These are phyloP conservation scores for Megalopta genalis DNA, from an alignment of 1,140 invertebrate genomes.

Conservation along the genomic window DNA sequence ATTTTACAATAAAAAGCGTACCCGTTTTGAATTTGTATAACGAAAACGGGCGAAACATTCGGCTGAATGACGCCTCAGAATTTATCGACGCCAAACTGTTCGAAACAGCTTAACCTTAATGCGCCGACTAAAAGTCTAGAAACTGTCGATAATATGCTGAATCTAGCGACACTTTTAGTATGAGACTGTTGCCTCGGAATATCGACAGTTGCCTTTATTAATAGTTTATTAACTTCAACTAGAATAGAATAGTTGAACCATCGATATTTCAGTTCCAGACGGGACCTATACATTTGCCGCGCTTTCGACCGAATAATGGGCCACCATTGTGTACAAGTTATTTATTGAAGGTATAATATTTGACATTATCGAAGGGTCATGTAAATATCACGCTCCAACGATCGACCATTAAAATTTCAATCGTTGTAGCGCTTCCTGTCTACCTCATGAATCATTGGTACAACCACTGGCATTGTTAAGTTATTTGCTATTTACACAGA, in stretches of 20 bases:
- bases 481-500: not conserved
- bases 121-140: constrained; percentile 22
- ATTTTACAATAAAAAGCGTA: no score
- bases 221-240: constrained; percentile 38
- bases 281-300: constrained; percentile 17
- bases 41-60: no score
- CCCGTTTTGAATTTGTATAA: no score
- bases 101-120: constrained; percentile 31
- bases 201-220: constrained; percentile 36
- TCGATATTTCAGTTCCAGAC: constrained; percentile 28
- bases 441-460: not conserved
- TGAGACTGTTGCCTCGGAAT: constrained; percentile 31
- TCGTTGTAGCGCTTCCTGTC: constrained; percentile 3
- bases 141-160: constrained; percentile 50
- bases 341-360: constrained; percentile 11
- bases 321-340: constrained; percentile 1
- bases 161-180: constrained; percentile 29
- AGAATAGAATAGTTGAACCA: constrained; percentile 20
- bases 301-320: not conserved
- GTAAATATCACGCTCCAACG: constrained; percentile 1
- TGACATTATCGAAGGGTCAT: constrained; percentile 10
- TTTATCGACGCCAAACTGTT: constrained; percentile 5
- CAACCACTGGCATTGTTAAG: not conserved
- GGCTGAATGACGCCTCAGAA: not conserved
- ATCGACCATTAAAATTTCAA: constrained; percentile 20